Evolutionary conservation across 2,888 invertebrate species (phyloP).

Genomic region (Acanthosepion lycidas): DNA sequence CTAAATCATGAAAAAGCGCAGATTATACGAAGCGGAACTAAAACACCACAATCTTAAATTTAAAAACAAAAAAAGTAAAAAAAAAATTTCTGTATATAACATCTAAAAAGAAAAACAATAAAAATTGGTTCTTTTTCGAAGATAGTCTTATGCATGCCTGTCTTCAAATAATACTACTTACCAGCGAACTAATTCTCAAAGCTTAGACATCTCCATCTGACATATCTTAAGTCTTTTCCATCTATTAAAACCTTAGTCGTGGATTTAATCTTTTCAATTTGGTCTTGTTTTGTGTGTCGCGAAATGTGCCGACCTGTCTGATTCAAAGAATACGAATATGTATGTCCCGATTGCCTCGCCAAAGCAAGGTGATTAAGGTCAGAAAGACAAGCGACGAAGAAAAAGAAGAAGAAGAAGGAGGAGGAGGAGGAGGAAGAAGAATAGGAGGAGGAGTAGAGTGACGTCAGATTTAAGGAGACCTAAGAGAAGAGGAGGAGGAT

Average conservation of each 20-base stretch:
- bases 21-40: too few species aligned
- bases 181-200: background rate
- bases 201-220: background rate
- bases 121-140: background rate
- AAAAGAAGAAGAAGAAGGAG: too few species aligned
- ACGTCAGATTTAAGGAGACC: too few species aligned
- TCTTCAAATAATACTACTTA: conserved; percentile 33
- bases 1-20: too few species aligned
- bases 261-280: conserved; percentile 4
- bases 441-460: too few species aligned
- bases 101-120: too few species aligned
- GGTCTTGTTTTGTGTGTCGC: background rate
- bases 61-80: too few species aligned
- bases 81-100: too few species aligned
- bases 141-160: background rate
- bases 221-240: background rate
- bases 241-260: background rate
- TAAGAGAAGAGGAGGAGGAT: too few species aligned
- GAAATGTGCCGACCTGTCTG: conserved; percentile 24
- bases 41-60: too few species aligned
- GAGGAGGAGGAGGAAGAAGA: too few species aligned
- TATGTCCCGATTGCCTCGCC: background rate
- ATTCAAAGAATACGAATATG: background rate
- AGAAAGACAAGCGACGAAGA: too few species aligned
- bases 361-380: background rate